These are phyloP conservation scores for Smithornis capensis DNA, from an alignment of 2,113 vertebrate species.

Conservation along the genomic window DNA sequence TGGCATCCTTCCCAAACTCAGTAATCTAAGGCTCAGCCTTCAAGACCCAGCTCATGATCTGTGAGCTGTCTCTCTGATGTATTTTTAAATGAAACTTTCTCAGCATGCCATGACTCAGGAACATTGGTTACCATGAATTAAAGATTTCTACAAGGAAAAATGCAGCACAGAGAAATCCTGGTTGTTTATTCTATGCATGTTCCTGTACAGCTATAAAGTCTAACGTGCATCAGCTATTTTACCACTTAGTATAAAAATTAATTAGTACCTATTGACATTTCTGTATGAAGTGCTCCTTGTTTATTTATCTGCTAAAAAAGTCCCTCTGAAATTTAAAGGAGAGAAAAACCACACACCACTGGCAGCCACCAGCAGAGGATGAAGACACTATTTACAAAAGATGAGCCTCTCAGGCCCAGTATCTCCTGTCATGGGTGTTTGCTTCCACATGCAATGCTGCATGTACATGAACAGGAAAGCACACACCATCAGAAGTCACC, in stretches of 20 bases:
- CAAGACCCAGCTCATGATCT: neutral
- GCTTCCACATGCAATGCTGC: neutral
- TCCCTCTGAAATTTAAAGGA: neutral
- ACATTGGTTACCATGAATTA: neutral
- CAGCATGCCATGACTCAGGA: neutral
- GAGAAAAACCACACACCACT: neutral
- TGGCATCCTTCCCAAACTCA: constrained; percentile 8
- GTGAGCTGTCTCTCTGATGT: neutral
- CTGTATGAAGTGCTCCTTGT: neutral
- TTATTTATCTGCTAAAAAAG: neutral
- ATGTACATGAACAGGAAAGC: neutral
- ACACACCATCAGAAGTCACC: neutral
- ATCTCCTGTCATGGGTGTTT: neutral
- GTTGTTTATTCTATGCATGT: neutral
- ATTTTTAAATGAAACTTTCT: constrained; percentile 9
- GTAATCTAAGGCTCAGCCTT: constrained; percentile 11
- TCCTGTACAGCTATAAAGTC: neutral
- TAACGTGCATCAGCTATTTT: neutral
- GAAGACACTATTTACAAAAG: neutral
- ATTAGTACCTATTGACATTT: neutral
- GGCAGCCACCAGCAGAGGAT: neutral
- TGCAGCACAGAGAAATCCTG: neutral
- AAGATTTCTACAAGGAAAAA: constrained; percentile 13
- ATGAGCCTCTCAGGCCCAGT: neutral
- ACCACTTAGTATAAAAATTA: neutral